Evolutionary conservation across 2,113 vertebrate genomes (phyloP).

Genomic region (Cisticola juncidis): DNA sequence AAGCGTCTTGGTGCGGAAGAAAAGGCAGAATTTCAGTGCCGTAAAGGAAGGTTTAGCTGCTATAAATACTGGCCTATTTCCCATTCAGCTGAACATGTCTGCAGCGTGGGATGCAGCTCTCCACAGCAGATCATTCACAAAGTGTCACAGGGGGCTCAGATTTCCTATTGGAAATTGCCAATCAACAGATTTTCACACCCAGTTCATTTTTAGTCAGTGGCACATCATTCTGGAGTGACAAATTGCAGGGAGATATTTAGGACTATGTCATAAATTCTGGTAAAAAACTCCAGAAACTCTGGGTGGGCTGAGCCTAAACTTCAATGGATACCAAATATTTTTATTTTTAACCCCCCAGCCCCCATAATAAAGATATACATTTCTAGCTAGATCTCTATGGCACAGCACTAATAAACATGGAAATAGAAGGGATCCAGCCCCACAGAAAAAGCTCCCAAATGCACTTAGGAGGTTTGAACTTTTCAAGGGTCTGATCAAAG

Average conservation of each 20-base stretch:
- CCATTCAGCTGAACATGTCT: conserved; percentile 26
- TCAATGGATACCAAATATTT: conserved; percentile 58
- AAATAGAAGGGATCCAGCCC: background rate
- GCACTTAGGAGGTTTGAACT: background rate
- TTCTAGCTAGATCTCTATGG: background rate
- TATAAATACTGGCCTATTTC: conserved; percentile 13
- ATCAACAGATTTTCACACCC: conserved; percentile 32
- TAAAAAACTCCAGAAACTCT: conserved; percentile 32
- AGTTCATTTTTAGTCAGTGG: conserved; percentile 30
- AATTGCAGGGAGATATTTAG: conserved; percentile 54
- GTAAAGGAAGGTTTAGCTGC: background rate
- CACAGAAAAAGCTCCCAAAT: background rate
- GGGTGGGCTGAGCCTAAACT: conserved; percentile 1
- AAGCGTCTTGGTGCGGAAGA: background rate
- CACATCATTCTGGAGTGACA: conserved; percentile 22
- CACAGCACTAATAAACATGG: background rate
- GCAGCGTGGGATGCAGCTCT: conserved; percentile 28
- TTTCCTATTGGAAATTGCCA: conserved; percentile 64
- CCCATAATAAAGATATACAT: conserved; percentile 8
- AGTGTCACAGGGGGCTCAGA: conserved; percentile 39
- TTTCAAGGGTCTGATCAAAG: conserved; percentile 9
- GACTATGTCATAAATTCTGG: conserved; percentile 28
- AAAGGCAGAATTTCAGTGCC: background rate
- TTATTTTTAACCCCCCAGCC: background rate
- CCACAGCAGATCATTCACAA: conserved; percentile 13